Evolutionary conservation across 2,888 invertebrate genomes (phyloP).

Genomic region (Limnephilus lunatus): DNA sequence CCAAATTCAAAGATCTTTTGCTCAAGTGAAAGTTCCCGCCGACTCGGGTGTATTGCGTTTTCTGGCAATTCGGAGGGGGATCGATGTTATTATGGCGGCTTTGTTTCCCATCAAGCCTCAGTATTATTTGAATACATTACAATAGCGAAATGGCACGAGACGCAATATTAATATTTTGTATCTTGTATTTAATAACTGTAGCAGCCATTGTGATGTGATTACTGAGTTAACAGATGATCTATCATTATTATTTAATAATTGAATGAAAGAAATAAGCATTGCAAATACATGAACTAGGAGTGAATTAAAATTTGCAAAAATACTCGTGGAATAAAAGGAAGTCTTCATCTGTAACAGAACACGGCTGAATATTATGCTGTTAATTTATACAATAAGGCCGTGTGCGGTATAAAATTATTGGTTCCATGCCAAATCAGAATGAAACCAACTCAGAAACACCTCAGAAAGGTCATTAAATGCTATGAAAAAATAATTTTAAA

Average conservation of each 20-base stretch:
- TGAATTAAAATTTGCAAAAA: not conserved
- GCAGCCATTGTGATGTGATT: not conserved
- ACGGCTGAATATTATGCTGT: not conserved
- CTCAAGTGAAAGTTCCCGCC: not conserved
- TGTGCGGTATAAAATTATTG: too few relatives aligned
- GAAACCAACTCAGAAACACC: too few relatives aligned
- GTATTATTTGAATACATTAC: constrained; percentile 9
- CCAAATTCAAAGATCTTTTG: not conserved
- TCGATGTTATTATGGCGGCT: not conserved
- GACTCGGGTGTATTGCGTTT: not conserved
- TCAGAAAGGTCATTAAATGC: too few relatives aligned
- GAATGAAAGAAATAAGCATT: not conserved
- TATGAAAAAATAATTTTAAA: too few relatives aligned
- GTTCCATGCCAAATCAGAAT: too few relatives aligned
- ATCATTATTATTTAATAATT: not conserved
- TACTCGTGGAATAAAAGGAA: not conserved
- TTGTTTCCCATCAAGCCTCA: not conserved
- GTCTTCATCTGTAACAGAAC: not conserved
- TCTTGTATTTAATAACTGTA: not conserved
- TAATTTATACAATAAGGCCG: too few relatives aligned
- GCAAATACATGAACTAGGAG: not conserved
- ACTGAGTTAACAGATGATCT: not conserved
- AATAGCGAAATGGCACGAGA: not conserved
- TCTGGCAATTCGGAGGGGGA: not conserved
- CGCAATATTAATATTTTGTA: constrained; percentile 19